Evolutionary conservation across 2,888 invertebrate genomes (phyloP).

Genomic region (Chouioia cunea): DNA sequence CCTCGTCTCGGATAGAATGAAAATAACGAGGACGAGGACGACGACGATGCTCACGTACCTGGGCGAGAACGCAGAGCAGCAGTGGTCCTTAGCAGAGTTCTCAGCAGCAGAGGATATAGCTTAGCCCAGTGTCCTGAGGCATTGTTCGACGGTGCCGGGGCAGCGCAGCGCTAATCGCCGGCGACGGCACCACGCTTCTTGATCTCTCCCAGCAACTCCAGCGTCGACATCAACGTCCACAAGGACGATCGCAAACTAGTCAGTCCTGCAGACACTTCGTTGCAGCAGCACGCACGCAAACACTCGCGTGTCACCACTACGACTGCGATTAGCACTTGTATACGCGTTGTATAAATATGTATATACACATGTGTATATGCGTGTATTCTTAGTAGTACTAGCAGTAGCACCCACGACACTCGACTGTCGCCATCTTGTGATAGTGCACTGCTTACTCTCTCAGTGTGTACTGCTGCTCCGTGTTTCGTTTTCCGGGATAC

Average conservation of each 20-base stretch:
- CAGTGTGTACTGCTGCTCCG: not conserved
- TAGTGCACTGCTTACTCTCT: constrained; percentile 49
- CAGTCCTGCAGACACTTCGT: not conserved
- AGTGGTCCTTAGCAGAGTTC: constrained; percentile 1
- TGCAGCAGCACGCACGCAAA: not conserved
- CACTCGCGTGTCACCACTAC: too few species aligned
- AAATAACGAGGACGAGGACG: not conserved
- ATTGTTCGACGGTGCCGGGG: not conserved
- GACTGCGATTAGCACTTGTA: not conserved
- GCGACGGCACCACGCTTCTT: not conserved
- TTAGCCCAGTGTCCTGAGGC: not conserved
- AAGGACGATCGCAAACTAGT: constrained; percentile 5
- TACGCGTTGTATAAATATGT: not conserved
- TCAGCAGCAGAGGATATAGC: constrained; percentile 1
- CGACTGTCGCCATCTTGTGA: constrained; percentile 66
- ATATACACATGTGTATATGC: constrained; percentile 10
- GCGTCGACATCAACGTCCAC: constrained; percentile 3
- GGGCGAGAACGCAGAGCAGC: not conserved
- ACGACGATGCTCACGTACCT: not conserved
- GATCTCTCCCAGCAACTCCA: too few species aligned
- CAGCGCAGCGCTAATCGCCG: not conserved
- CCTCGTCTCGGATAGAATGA: not conserved
- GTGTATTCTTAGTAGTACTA: constrained; percentile 22
- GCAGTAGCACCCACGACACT: constrained; percentile 65
- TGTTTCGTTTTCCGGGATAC: constrained; percentile 48